Percentiles rank a stretch among this genome's conserved stretches.
These are phyloP conservation scores for Cromileptes altivelis DNA, from an alignment of 2,113 vertebrate species.

Conservation along the genomic window DNA sequence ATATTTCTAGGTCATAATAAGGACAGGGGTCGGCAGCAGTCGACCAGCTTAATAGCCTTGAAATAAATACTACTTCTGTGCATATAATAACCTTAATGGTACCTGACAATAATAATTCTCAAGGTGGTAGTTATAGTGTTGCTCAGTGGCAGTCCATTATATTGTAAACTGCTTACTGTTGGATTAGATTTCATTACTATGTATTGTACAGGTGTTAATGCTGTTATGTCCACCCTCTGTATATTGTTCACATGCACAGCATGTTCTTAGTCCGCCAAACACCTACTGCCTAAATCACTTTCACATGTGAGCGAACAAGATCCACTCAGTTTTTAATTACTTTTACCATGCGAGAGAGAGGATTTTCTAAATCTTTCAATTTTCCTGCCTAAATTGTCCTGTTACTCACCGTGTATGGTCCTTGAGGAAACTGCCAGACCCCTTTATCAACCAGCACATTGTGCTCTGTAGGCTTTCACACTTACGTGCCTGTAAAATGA, in stretches of 20 bases:
- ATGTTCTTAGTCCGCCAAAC: background rate
- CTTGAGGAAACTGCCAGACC: slow-evolving; percentile 46
- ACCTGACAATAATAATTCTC: background rate
- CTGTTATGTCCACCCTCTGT: background rate
- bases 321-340: slow-evolving; percentile 68
- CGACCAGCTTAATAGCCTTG: too few species aligned
- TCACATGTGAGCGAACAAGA: slow-evolving; percentile 49
- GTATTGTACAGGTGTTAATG: background rate
- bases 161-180: background rate
- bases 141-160: background rate
- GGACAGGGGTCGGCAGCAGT: too few species aligned
- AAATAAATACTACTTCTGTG: background rate
- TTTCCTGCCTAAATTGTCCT: slow-evolving; percentile 35
- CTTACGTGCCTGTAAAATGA: too few species aligned
- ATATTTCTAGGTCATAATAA: too few species aligned
- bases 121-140: background rate
- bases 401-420: slow-evolving; percentile 58
- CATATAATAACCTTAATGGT: background rate
- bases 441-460: slow-evolving; percentile 59
- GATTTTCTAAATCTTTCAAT: slow-evolving; percentile 66
- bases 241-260: background rate
- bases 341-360: slow-evolving; percentile 60
- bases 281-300: slow-evolving; percentile 21
- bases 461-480: background rate
- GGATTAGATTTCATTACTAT: background rate